A percentile compares a stretch with the other conserved stretches of the same genome.
phyloP scores from a whole-genome alignment of 2,113 vertebrate genomes.

The Petrocephalus zakoni region DNA sequence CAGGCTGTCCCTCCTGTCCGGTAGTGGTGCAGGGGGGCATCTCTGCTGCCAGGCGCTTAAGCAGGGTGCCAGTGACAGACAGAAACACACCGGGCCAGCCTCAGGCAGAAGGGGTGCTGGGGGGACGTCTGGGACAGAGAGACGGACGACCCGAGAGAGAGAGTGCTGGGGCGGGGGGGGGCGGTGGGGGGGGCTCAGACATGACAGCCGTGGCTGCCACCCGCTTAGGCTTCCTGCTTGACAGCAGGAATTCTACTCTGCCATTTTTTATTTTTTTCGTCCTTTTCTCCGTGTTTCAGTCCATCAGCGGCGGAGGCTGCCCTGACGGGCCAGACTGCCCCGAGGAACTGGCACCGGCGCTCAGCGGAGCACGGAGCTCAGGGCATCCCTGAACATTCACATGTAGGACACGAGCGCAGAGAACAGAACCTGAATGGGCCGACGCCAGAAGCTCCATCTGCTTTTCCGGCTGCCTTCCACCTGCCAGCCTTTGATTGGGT shows the following conservation, averaged over 20 bases:
- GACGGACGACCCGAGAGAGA: neutral
- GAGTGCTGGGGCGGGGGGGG: too few species aligned
- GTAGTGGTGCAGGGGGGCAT: neutral
- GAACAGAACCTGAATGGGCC: neutral
- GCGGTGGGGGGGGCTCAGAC: neutral
- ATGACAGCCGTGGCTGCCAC: neutral
- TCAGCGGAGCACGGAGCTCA: neutral
- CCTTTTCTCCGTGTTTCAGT: neutral
- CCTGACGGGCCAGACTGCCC: neutral
- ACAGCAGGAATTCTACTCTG: neutral
- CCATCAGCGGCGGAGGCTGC: neutral
- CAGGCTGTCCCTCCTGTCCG: neutral
- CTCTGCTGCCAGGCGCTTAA: neutral
- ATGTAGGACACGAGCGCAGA: neutral
- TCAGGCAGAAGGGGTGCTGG: neutral
- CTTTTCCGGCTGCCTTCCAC: neutral
- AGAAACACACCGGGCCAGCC: neutral
- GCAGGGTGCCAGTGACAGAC: neutral
- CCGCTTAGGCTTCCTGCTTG: neutral
- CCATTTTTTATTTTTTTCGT: neutral
- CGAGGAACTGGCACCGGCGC: neutral
- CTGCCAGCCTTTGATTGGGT: neutral
- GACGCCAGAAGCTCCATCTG: neutral
- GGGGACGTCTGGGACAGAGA: neutral
- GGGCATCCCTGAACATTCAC: slow-evolving; percentile 5